Evolutionary conservation across 2,797 vertebrate species (phyloP).

Genomic region (Danio choprae): DNA sequence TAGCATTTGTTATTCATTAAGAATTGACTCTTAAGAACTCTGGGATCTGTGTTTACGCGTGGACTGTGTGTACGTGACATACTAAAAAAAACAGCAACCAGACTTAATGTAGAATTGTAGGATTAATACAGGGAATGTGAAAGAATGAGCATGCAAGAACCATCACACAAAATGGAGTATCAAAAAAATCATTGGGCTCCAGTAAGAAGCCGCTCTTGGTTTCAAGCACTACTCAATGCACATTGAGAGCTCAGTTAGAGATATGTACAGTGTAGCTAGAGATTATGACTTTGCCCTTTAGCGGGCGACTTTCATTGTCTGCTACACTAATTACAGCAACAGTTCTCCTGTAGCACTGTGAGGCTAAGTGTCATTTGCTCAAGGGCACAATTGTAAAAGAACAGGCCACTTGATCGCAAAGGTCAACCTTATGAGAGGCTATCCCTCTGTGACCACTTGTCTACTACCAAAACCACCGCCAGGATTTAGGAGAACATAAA

Average conservation of each 20-base stretch:
- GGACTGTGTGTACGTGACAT: background rate
- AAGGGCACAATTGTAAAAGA: constrained; percentile 39
- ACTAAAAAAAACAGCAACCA: background rate
- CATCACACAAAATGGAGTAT: background rate
- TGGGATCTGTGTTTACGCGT: background rate
- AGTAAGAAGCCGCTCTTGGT: background rate
- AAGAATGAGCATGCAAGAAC: background rate
- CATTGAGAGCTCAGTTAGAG: constrained; percentile 8
- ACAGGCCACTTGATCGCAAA: constrained; percentile 21
- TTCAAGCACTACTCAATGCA: background rate
- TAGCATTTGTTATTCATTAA: background rate
- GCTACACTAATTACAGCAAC: constrained; percentile 32
- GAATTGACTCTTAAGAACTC: background rate
- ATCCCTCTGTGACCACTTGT: background rate
- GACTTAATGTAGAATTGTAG: too few relatives aligned
- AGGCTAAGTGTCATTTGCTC: constrained; percentile 32
- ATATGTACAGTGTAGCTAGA: background rate
- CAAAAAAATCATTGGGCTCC: background rate
- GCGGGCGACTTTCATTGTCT: constrained; percentile 6
- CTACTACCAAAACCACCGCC: constrained; percentile 14
- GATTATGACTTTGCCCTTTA: constrained; percentile 46
- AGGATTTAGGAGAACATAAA: constrained; percentile 11
- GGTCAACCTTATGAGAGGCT: background rate
- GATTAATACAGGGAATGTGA: background rate
- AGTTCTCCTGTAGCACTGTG: constrained; percentile 3